Percentiles rank a stretch among this genome's conserved stretches.
These are phyloP conservation scores for Phrynosoma blainvillii DNA, from an alignment of 2,113 vertebrate species.

Conservation along the genomic window DNA sequence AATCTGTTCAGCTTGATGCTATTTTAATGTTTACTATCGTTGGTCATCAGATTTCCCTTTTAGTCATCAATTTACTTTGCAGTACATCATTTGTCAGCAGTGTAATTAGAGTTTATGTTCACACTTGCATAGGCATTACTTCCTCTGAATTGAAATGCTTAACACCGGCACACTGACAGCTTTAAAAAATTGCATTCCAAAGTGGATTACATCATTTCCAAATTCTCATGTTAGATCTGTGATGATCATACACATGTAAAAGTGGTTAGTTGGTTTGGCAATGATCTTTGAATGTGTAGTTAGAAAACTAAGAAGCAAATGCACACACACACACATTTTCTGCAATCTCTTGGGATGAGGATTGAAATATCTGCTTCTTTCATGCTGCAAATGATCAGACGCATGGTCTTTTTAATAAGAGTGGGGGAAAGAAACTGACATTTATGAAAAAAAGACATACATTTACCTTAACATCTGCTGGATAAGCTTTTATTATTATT, in stretches of 20 bases:
- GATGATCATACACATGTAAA: not conserved
- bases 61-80: not conserved
- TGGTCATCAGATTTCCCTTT: not conserved
- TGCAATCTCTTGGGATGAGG: not conserved
- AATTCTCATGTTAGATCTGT: not conserved
- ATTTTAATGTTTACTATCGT: not conserved
- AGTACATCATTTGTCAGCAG: not conserved
- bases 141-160: not conserved
- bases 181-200: not conserved
- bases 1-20: no score
- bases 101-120: not conserved
- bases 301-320: not conserved
- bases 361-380: not conserved
- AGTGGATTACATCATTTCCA: not conserved
- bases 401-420: not conserved
- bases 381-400: slow-evolving; percentile 13
- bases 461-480: slow-evolving; percentile 16
- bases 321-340: not conserved
- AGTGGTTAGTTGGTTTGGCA: not conserved
- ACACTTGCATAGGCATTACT: no score
- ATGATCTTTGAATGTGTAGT: not conserved
- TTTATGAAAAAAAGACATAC: slow-evolving; percentile 14
- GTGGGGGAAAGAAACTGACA: not conserved
- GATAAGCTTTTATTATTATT: slow-evolving; percentile 25
- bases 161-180: not conserved